Percentiles rank a stretch among this genome's conserved stretches.
phyloP scores from a whole-genome alignment of 2,797 vertebrate species.

The Gymnoscopelus braueri region DNA sequence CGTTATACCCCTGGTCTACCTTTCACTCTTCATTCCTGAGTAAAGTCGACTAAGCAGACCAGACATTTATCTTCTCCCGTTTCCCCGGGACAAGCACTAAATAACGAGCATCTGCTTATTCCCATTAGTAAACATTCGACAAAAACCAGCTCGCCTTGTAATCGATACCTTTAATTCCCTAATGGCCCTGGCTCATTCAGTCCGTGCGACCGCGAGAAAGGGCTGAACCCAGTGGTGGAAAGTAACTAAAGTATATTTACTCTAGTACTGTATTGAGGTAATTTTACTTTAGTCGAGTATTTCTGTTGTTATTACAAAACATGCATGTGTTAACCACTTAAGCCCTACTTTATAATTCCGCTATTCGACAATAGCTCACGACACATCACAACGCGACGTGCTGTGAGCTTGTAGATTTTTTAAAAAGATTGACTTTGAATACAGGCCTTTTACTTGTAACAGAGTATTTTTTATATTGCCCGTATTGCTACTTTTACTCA shows the following conservation, averaged over 20 bases:
- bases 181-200: slow-evolving; percentile 57
- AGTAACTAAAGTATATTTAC: not conserved
- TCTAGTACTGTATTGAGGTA: not conserved
- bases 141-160: slow-evolving; percentile 44
- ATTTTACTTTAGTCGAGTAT: too few species aligned
- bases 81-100: slow-evolving; percentile 40
- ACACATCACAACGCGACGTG: too few species aligned
- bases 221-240: slow-evolving; percentile 27
- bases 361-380: too few species aligned
- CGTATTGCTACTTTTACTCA: too few species aligned
- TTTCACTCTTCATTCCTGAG: slow-evolving; percentile 35
- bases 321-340: too few species aligned
- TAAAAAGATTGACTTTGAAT: too few species aligned
- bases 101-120: slow-evolving; percentile 59
- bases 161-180: slow-evolving; percentile 76
- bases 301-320: too few species aligned
- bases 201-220: slow-evolving; percentile 28
- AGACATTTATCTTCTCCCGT: slow-evolving; percentile 43
- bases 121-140: slow-evolving; percentile 70
- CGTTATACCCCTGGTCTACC: not conserved
- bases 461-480: too few species aligned
- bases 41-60: slow-evolving; percentile 34
- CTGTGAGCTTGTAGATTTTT: too few species aligned
- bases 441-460: too few species aligned
- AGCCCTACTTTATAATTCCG: too few species aligned